These are phyloP conservation scores for Dryobotodes eremita DNA, from an alignment of 2,888 invertebrate species.

Conservation along the genomic window DNA sequence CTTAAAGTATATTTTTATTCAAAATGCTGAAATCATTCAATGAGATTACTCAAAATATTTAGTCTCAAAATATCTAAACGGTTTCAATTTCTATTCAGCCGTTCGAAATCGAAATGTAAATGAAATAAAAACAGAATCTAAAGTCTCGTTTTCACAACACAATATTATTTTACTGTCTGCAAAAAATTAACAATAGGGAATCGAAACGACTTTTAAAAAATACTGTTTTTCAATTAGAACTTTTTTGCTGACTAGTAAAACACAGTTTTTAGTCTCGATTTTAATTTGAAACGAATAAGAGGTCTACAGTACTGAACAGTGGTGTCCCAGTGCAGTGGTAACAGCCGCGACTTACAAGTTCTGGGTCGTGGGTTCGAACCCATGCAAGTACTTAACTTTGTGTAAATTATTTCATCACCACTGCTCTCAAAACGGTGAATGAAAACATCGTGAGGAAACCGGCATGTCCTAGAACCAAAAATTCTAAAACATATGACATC, in stretches of 20 bases:
- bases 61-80: neutral
- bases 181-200: slow-evolving; percentile 31
- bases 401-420: too few relatives aligned
- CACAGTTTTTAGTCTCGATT: slow-evolving; percentile 13
- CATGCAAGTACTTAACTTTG: too few relatives aligned
- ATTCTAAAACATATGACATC: too few relatives aligned
- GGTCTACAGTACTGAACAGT: too few relatives aligned
- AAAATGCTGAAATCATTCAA: slow-evolving; percentile 8
- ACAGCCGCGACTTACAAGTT: too few relatives aligned
- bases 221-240: slow-evolving; percentile 24
- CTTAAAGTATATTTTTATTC: neutral
- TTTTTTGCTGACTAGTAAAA: slow-evolving; percentile 4
- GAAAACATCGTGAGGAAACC: too few relatives aligned
- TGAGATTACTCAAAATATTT: slow-evolving; percentile 17
- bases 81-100: slow-evolving; percentile 14
- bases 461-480: too few relatives aligned
- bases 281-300: slow-evolving; percentile 33
- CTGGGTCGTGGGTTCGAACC: too few relatives aligned
- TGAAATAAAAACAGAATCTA: slow-evolving; percentile 41
- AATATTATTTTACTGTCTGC: slow-evolving; percentile 41
- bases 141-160: slow-evolving; percentile 22
- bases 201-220: slow-evolving; percentile 26
- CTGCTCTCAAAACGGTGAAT: too few relatives aligned
- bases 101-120: slow-evolving; percentile 35
- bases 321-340: too few relatives aligned